Percentiles rank a stretch among this genome's conserved stretches.
phyloP scores from a whole-genome alignment of 92 coral and sea anemone genomes.

The Plumapathes pennacea region DNA sequence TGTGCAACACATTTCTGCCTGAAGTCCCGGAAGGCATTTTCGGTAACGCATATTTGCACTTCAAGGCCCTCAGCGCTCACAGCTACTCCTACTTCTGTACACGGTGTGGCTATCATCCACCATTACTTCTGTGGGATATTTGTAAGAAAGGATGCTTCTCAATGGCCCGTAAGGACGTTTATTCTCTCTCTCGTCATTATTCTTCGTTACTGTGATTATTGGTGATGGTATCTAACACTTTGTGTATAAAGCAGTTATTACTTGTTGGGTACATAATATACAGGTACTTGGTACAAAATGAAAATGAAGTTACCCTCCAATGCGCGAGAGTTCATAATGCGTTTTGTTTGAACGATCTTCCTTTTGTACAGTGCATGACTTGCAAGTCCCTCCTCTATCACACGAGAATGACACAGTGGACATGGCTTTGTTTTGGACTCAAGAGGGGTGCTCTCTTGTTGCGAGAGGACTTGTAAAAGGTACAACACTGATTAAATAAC shows the following conservation, averaged over 20 bases:
- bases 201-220: too few relatives aligned
- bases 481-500: neutral
- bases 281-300: too few relatives aligned
- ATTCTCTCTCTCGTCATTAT: neutral
- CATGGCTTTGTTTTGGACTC: conserved; percentile 8
- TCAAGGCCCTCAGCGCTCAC: conserved; percentile 48
- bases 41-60: conserved; percentile 32
- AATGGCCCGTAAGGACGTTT: conserved; percentile 27
- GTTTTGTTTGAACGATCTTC: neutral
- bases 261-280: too few relatives aligned
- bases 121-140: conserved; percentile 39
- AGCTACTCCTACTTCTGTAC: conserved; percentile 26
- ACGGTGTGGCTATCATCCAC: conserved; percentile 49
- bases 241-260: too few relatives aligned
- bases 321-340: neutral
- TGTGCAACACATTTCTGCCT: neutral
- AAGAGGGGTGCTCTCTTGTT: conserved; percentile 6
- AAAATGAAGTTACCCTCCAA: too few relatives aligned
- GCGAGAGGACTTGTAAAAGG: conserved; percentile 21
- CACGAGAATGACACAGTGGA: conserved; percentile 13
- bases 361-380: conserved; percentile 23
- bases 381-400: conserved; percentile 22
- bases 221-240: too few relatives aligned
- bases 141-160: conserved; percentile 47
- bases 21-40: conserved; percentile 11